A percentile compares a stretch with the other conserved stretches of the same genome.
Evolutionary conservation across 2,888 invertebrate species (phyloP).

Genomic region (Pristionchus arcanus): DNA sequence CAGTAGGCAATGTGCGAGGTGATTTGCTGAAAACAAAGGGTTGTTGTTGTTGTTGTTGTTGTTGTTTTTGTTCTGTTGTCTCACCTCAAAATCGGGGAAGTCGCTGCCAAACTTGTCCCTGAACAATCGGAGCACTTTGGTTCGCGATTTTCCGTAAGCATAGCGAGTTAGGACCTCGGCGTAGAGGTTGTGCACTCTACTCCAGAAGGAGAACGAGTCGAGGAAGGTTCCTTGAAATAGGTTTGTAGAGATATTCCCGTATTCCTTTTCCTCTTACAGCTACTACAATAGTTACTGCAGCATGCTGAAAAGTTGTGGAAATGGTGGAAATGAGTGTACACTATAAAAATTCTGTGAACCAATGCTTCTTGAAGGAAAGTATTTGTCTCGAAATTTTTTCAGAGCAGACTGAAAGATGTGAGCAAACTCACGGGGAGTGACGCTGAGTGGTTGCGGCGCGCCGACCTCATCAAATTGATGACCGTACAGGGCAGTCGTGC

Average conservation of each 20-base stretch:
- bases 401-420: too few relatives aligned
- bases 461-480: slow-evolving; percentile 31
- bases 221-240: not conserved
- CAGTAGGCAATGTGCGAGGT: slow-evolving; percentile 59
- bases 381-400: too few relatives aligned
- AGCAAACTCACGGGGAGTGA: not conserved
- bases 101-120: slow-evolving; percentile 2
- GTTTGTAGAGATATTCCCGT: too few relatives aligned
- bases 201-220: slow-evolving; percentile 5
- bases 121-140: slow-evolving; percentile 15
- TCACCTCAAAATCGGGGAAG: slow-evolving; percentile 40
- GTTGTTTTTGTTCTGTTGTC: not conserved
- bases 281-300: too few relatives aligned
- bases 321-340: too few relatives aligned
- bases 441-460: not conserved
- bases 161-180: not conserved
- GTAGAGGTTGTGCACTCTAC: slow-evolving; percentile 15
- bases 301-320: too few relatives aligned
- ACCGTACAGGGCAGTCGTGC: not conserved
- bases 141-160: not conserved
- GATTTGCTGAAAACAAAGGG: slow-evolving; percentile 51
- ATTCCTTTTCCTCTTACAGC: too few relatives aligned
- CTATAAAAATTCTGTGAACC: too few relatives aligned
- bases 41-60: not conserved
- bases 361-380: too few relatives aligned